Conservation (phyloP, 2,113 vertebrate species). For the Leiothrix lutea region DNA sequence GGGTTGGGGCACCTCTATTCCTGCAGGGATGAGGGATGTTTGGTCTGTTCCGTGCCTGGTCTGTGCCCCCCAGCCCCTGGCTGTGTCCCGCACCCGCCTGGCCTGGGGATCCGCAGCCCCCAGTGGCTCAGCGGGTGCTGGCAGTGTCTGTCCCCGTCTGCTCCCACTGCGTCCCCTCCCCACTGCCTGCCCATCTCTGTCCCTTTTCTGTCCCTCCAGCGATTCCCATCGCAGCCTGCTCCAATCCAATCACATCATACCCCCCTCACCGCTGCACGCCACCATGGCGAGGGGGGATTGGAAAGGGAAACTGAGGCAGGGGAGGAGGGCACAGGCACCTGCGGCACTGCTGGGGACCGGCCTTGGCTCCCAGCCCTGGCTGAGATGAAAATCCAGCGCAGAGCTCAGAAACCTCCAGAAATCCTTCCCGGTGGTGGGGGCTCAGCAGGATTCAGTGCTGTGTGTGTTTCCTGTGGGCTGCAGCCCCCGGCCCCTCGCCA, state of each 20-base stretch:
- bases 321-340: background rate
- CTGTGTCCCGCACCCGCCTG: background rate
- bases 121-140: too few species aligned
- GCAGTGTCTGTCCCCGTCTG: background rate
- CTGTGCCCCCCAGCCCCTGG: background rate
- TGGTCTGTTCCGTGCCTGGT: background rate
- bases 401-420: slow-evolving; percentile 21
- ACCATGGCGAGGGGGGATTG: rapidly evolving
- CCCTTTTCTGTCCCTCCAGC: background rate
- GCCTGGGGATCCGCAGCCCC: background rate
- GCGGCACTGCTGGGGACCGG: background rate
- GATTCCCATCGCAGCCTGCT: rapidly evolving
- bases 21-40: background rate
- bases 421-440: background rate
- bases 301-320: background rate
- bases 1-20: background rate
- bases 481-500: background rate
- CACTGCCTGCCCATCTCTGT: background rate
- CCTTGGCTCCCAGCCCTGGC: background rate
- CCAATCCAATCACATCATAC: background rate
- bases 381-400: background rate
- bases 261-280: background rate
- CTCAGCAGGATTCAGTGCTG: rapidly evolving
- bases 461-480: background rate
- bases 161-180: background rate